Base-by-base conservation (phyloP, 2,888 invertebrate species). In the Phoenoteleia sp. region DNA sequence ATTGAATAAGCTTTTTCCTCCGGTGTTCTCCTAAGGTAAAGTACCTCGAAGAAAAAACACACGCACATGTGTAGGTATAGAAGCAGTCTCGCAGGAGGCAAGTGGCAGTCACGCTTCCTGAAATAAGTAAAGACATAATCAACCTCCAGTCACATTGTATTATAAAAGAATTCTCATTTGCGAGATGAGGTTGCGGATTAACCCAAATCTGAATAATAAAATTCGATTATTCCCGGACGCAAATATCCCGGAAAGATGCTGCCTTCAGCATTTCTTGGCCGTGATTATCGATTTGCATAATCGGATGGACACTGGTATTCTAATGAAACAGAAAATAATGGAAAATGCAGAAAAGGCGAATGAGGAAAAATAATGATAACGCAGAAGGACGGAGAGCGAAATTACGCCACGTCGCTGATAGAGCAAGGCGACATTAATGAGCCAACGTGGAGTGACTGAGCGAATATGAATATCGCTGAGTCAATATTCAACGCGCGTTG, bases 261-360 rank as follows among this genome's bases (percentile, higher is more conserved):
- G 74, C 39, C 56, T 56, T 56, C 56, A 15, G 29, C 47, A 49
- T 47, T 36, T 15, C 36, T n/a, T 7, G 27, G 21, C 1, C 42
- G 54, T 66, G 56, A 76, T 71, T 81, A 62, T 49, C 75, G 67
- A 88, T 88, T 88, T 86, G 84, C 87, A 87, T 88, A 88, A 87
- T 88, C 85, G 87, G 83, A 84, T 71, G 69, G 85, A 85, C 85
- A 85, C 64, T 71, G 64, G 54, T 52, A 69, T 69, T 74, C 74
- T 64, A 54, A 29, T 33, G 71, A 29, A 42, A 54, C 62, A 47
- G 66, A 64, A 72, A 80, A 72, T 80, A 80, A 80, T 64, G 54
- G 72, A 42, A 80, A 66, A 72, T 29, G 72, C 17, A 42, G 72
- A 66, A 42, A 52, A 25, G 27, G 36, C 21, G 36, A 21, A 21